Evolutionary conservation across 2,888 invertebrate species (phyloP), one percentile per base, ranked within the genome.

Genomic region (Tolmerus cingulatus): DNA sequence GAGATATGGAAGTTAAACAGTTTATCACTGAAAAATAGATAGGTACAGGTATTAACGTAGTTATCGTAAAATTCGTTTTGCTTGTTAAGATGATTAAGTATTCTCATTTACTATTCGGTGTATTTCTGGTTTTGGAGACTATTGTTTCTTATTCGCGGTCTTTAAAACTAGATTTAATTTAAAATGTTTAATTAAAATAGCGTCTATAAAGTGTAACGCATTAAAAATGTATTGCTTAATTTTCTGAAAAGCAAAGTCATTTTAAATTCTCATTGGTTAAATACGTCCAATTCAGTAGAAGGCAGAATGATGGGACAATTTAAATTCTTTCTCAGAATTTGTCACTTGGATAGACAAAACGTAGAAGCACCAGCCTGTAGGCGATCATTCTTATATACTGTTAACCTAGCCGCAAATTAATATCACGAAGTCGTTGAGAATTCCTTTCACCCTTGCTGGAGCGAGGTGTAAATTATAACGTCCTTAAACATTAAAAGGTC

Each of bases 401-500:
- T 81, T 51, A 81, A 81, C 14, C 51, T 27, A 55, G 23, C 81
- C 81, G 51, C 81, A 81, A 81, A 76, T 81, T 81, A 55, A 51
- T 55, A 43, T 81, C 51, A 51, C 81, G 55, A 27, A 23, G 81
- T 81, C 55, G 23, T 81, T 81, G 34, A 34, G 34, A n/a, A 55
- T 30, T 81, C 66, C 46, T 55, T 81, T 81, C 51, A 81, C 3
- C 8, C 16, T 2, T 4, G 16, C 81, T 30, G 55, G 8, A 81
- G n/a, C 8, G 76, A 51, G 37, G 37, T 66, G 40, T 40, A 66
- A 66, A 57, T 84, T 84, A 84, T 84, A 84, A 84, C 74, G 74
- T 23, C 66, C 84, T 37, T 40, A 66, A 55, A 8, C 84, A 76
- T 86, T 86, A 76, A 86, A 86, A 86, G 86, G 86, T 86, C 86